Conservation (phyloP, 2,113 vertebrate species). For the Triplophysa tibetana region DNA sequence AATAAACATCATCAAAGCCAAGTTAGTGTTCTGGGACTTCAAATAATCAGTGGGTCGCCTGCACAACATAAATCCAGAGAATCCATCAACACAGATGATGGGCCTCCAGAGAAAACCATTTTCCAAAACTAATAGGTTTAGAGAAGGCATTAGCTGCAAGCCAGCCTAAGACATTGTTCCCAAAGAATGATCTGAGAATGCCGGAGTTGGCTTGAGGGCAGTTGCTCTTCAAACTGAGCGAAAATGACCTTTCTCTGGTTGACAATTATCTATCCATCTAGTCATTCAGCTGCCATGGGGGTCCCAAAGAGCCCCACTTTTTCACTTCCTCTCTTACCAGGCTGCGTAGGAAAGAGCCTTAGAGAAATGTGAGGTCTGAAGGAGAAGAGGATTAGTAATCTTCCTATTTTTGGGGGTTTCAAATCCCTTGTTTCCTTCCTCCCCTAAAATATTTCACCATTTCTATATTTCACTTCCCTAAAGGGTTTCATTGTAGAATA, state of each 20-base stretch:
- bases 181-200: constrained; percentile 43
- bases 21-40: constrained; percentile 15
- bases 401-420: constrained; percentile 2
- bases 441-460: background rate
- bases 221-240: constrained; percentile 37
- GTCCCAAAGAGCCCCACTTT: constrained; percentile 39
- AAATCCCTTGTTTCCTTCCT: background rate
- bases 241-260: constrained; percentile 49
- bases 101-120: constrained; percentile 43
- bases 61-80: constrained; percentile 39
- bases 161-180: constrained; percentile 33
- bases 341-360: constrained; percentile 30
- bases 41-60: constrained; percentile 29
- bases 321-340: constrained; percentile 30
- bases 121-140: constrained; percentile 43
- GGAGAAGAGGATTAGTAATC: constrained; percentile 3
- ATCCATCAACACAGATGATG: constrained; percentile 26
- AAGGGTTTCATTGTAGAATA: no score
- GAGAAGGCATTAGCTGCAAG: constrained; percentile 43
- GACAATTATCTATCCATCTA: constrained; percentile 41
- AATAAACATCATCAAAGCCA: constrained; percentile 29
- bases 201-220: constrained; percentile 36
- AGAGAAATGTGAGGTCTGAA: constrained; percentile 27
- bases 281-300: constrained; percentile 41
- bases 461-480: no score